phyloP scores from a whole-genome alignment of 1,140 invertebrate genomes.

The Laupala kohalensis region DNA sequence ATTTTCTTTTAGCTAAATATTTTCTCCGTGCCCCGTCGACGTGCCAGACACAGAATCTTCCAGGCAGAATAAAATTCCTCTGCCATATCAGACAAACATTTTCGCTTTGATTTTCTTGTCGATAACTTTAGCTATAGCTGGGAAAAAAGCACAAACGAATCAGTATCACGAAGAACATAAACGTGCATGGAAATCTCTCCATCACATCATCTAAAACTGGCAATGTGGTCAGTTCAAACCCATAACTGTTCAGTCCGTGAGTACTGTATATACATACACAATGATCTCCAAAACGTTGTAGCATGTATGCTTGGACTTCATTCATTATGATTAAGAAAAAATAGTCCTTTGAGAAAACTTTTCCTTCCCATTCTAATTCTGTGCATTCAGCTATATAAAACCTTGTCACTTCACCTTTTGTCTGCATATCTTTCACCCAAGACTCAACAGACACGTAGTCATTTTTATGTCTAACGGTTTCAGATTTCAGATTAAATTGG shows the following conservation, averaged over 20 bases:
- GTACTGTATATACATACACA: constrained; percentile 17
- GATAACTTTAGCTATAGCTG: neutral
- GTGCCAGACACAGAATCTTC: constrained; percentile 7
- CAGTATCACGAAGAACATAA: constrained; percentile 19
- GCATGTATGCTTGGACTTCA: constrained; percentile 14
- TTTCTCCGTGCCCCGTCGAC: constrained; percentile 15
- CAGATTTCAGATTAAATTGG: too few species aligned
- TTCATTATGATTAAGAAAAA: constrained; percentile 18
- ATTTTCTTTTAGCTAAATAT: constrained; percentile 16
- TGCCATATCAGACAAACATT: constrained; percentile 12
- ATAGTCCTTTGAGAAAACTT: too few species aligned
- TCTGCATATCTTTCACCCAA: too few species aligned
- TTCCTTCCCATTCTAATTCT: too few species aligned
- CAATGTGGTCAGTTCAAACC: constrained; percentile 19
- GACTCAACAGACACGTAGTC: too few species aligned
- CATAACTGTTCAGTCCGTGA: constrained; percentile 18
- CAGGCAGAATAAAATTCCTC: too few species aligned
- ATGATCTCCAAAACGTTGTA: constrained; percentile 16
- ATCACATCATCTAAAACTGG: constrained; percentile 18
- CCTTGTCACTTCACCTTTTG: too few species aligned
- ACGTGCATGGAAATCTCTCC: constrained; percentile 17
- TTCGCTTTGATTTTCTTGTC: neutral
- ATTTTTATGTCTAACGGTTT: too few species aligned
- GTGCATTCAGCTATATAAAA: too few species aligned
- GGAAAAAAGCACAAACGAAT: constrained; percentile 11